Conservation (phyloP, 2,797 vertebrate genomes). For the Pseudochromis fuscus region DNA sequence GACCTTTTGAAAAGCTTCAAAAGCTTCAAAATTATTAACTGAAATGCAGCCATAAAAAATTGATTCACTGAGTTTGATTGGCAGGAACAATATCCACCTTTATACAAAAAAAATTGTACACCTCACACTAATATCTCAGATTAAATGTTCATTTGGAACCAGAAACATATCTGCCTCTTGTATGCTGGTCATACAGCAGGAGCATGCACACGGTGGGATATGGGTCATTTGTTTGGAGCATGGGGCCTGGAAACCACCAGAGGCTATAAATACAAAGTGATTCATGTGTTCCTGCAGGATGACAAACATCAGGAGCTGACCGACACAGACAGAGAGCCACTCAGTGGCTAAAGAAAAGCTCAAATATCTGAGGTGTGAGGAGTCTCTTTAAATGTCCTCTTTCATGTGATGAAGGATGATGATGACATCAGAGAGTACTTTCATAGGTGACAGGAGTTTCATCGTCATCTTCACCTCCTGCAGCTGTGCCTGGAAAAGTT, state of each 20-base stretch:
- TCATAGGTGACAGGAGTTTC: conserved; percentile 85
- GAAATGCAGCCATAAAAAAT: conserved; percentile 21
- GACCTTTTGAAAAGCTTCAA: conserved; percentile 30
- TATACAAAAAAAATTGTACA: conserved; percentile 43
- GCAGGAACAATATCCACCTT: conserved; percentile 7
- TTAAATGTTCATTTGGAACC: conserved; percentile 12
- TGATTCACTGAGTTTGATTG: conserved; percentile 9
- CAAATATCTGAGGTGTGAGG: conserved; percentile 42
- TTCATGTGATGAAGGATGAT: too few relatives aligned
- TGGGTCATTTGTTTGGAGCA: conserved; percentile 51
- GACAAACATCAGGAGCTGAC: conserved; percentile 42
- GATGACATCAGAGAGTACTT: conserved; percentile 81
- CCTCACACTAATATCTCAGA: conserved; percentile 4
- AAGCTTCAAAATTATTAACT: conserved; percentile 13
- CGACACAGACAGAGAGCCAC: conserved; percentile 52
- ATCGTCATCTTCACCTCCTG: conserved; percentile 65
- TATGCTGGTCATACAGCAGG: conserved; percentile 15
- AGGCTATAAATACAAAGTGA: conserved; percentile 68
- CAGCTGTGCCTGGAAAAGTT: conserved; percentile 47
- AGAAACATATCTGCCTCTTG: conserved; percentile 6
- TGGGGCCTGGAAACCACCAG: conserved; percentile 51
- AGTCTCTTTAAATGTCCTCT: conserved; percentile 32
- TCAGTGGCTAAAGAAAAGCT: conserved; percentile 57
- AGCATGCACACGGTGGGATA: conserved; percentile 28
- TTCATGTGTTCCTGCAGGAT: conserved; percentile 42